Base-by-base conservation (phyloP, 1,140 invertebrate species). In the Micrasema longulum region DNA sequence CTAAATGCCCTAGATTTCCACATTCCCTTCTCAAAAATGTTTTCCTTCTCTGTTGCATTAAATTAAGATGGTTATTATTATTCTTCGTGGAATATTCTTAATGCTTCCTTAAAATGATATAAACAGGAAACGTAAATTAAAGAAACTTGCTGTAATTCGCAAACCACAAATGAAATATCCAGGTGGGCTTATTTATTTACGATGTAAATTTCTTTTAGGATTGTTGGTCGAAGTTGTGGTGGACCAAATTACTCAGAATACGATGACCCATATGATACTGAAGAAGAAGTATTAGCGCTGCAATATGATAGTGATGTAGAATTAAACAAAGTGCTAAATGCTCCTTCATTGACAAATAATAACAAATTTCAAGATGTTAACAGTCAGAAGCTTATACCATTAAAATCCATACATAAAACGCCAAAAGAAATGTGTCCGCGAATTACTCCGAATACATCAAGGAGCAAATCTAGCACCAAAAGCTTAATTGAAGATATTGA, bases 211-310 rank as follows among this genome's bases (percentile, higher is more conserved):
- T 31, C 16, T 80, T 80, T 47, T 77, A 85, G 84, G 74, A 70
- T 85, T 38, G 70, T 83, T 63, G 84, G 84, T n/a, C 83, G 79
- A 75, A 79, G 79, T 14, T 79, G 81, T 71, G 73, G 63, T 41
- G 45, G 81, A 60, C 79, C 81, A 20, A 81, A 83, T 31, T 7
- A 31, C n/a, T 79, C 78, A 62, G 78, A 76, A 35, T 50, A 79
- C 16, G 78, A 70, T 14, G 80, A 79, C 63, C 77, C 76, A 69
- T 78, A 82, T 64, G 79, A 80, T 36, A 81, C 82, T 26, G 79
- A 82, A 63, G 83, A 85, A 12, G 84, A 85, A 72, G 77, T 84
- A n/a, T 80, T 85, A 57, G 82, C 80, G 1, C 79, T 83, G 76
- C 82, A 84, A 66, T 84, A 84, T 75, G 80, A 85, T 60, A 83